Percentiles rank a stretch among this genome's conserved stretches.
These are phyloP conservation scores for Altica lythri DNA, from an alignment of 2,888 invertebrate species.

Conservation along the genomic window DNA sequence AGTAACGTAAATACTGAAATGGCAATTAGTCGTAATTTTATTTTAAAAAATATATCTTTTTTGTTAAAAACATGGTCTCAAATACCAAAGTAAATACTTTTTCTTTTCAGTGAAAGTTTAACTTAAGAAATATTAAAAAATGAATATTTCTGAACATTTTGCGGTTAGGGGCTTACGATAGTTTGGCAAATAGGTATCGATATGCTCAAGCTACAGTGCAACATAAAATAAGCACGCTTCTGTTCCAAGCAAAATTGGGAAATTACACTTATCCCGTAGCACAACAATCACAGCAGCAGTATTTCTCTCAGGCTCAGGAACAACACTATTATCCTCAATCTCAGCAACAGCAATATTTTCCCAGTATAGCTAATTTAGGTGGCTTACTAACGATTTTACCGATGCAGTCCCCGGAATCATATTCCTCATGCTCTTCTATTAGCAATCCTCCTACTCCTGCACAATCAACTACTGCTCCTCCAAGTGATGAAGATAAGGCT, in stretches of 20 bases:
- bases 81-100: too few relatives aligned
- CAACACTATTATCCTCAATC: conserved; percentile 20
- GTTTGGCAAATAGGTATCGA: too few relatives aligned
- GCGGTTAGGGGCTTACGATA: too few relatives aligned
- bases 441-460: conserved; percentile 9
- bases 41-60: too few relatives aligned
- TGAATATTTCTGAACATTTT: too few relatives aligned
- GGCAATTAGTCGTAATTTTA: too few relatives aligned
- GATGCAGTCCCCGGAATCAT: conserved; percentile 19
- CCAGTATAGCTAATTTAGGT: conserved; percentile 15
- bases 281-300: conserved; percentile 26
- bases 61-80: too few relatives aligned
- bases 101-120: too few relatives aligned
- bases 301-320: conserved; percentile 11
- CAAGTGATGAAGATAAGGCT: conserved; percentile 18
- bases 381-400: conserved; percentile 24
- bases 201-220: conserved; percentile 17
- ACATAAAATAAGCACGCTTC: conserved; percentile 18
- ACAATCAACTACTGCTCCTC: conserved; percentile 13
- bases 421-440: conserved; percentile 19
- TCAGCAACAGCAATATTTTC: conserved; percentile 20
- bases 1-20: too few relatives aligned
- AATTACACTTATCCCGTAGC: conserved; percentile 26
- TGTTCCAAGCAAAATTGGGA: conserved; percentile 24
- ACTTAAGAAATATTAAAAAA: too few relatives aligned